Base-by-base conservation (phyloP, 2,113 vertebrate species). In the Corynorhinus townsendii region DNA sequence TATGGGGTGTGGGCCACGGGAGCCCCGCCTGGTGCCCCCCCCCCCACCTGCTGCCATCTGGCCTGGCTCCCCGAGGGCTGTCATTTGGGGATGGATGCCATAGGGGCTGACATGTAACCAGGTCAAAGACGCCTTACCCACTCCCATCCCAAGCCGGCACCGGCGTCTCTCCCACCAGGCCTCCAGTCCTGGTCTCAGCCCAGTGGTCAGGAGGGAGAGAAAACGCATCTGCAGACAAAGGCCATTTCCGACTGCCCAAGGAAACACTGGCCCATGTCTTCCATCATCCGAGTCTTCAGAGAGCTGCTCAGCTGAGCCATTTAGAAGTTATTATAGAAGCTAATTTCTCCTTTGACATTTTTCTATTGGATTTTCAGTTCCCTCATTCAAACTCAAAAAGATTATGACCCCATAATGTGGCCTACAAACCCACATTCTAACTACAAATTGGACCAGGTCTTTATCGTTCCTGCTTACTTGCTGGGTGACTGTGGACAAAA, bases 1-100 rank as follows among this genome's bases (percentile, higher is more conserved):
- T 97, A 98, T 96, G 96, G 96, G 35, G 96, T 56, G 54, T 82
- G 91, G 71, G 91, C 91, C 94, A 88, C 6, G 45, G 95, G 89
- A 96, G 82, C 66, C 72, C 96, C 93, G 95, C 84, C 0, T 0
- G 3, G 4, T 73, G 54, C 73, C 82, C 79, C 86, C 69, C 26
- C 95, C 75, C 69, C 0, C 66, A 52, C 9, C 95, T 92, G 89
- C 85, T 54, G 80, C 15, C 7, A 33, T 96, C 93, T 72, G 84
- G 80, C 43, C 47, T 28, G 19, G 47, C 68, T 97, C 81, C 33
- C 11, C 17, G 59, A 80, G 91, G 68, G 77, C 38, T 43, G 40
- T 71, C 88, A n/a, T 68, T 91, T 93, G 56, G 20, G 96, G 95
- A 96, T 49, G n/a, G 93, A 93, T 77, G 94, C 35, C 81, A 45